These are phyloP conservation scores for Acanthosepion lycidas DNA, from an alignment of 2,888 invertebrate species.

Conservation along the genomic window DNA sequence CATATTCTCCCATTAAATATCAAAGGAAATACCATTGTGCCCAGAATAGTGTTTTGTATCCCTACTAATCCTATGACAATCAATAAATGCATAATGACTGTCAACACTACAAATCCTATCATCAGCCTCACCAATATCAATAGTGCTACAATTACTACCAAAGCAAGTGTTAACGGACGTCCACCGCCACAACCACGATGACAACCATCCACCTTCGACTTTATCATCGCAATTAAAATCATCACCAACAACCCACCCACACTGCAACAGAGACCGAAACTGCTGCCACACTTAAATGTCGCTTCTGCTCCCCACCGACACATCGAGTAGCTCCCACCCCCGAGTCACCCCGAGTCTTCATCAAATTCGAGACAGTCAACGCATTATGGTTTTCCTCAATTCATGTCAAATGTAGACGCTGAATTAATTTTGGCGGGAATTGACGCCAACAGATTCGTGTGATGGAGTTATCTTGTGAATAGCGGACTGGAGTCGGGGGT, in stretches of 20 bases:
- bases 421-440: slow-evolving; percentile 23
- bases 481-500: neutral
- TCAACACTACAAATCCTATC: neutral
- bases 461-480: slow-evolving; percentile 10
- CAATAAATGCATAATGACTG: neutral
- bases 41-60: neutral
- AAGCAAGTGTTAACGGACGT: neutral
- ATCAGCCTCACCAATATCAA: neutral
- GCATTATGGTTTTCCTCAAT: slow-evolving; percentile 20
- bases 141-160: neutral
- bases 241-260: neutral
- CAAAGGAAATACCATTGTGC: neutral
- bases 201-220: neutral
- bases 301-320: too few relatives aligned
- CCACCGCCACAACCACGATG: neutral
- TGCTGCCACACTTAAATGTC: neutral
- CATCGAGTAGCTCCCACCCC: neutral
- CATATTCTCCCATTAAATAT: too few relatives aligned
- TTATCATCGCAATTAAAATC: neutral
- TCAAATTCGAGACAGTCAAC: neutral
- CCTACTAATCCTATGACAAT: neutral
- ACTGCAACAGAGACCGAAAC: neutral
- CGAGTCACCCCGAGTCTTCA: neutral
- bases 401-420: neutral
- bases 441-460: slow-evolving; percentile 33